Evolutionary conservation across 2,113 vertebrate species (phyloP).

Genomic region (Onychostruthus taczanowskii): DNA sequence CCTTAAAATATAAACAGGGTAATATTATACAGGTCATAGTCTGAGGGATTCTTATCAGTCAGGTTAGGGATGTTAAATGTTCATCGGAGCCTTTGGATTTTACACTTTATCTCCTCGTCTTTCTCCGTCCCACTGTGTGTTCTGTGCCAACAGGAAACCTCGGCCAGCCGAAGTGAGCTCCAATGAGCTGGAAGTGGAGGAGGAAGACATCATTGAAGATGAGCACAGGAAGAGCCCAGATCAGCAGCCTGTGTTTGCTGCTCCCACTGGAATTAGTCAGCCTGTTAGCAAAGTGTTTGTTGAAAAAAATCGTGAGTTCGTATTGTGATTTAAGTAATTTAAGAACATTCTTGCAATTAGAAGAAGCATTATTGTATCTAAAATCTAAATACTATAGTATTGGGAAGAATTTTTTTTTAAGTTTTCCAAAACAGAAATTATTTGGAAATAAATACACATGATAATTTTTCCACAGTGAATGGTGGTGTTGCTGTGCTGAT

Average conservation of each 20-base stretch:
- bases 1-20: neutral
- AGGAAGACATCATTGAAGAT: conserved; percentile 89
- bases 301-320: conserved; percentile 88
- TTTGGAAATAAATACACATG: neutral
- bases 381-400: neutral
- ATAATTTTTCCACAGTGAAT: neutral
- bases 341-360: neutral
- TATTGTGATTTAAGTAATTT: neutral
- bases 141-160: conserved; percentile 76
- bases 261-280: conserved; percentile 85
- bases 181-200: conserved; percentile 85
- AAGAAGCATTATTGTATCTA: neutral
- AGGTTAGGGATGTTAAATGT: neutral
- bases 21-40: neutral
- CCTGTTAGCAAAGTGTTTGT: conserved; percentile 92
- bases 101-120: neutral
- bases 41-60: neutral
- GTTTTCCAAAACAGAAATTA: neutral
- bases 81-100: neutral
- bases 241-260: conserved; percentile 83
- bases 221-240: conserved; percentile 67
- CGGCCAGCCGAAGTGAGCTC: conserved; percentile 72
- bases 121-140: neutral
- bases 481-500: neutral
- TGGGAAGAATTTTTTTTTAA: neutral